phyloP scores from a whole-genome alignment of 2,113 vertebrate genomes.

The Pygoscelis adeliae region DNA sequence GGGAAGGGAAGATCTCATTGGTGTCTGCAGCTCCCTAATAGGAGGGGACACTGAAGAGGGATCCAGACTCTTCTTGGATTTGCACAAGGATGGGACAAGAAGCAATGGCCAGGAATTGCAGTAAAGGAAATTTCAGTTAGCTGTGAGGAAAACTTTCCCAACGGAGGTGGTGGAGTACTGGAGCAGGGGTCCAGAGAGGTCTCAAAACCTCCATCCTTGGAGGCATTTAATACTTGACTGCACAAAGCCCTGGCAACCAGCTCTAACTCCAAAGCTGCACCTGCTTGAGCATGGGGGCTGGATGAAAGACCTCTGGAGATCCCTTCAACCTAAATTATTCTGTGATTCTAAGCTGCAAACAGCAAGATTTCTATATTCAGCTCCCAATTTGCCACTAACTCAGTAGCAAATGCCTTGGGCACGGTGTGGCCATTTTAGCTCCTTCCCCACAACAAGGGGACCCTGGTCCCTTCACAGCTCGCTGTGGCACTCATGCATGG shows the following conservation, averaged over 20 bases:
- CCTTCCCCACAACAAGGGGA: neutral
- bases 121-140: neutral
- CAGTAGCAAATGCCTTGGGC: neutral
- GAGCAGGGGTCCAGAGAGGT: neutral
- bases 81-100: neutral
- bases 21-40: neutral
- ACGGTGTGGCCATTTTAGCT: accelerated
- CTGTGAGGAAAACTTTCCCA: neutral
- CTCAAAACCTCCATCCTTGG: neutral
- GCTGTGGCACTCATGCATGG: accelerated
- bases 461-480: neutral
- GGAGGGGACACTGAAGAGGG: neutral
- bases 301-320: neutral
- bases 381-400: neutral
- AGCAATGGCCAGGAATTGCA: neutral
- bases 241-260: neutral
- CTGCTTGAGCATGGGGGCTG: accelerated
- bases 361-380: neutral
- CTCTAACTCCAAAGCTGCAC: neutral
- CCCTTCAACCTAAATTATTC: neutral
- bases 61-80: neutral
- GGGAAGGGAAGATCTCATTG: neutral
- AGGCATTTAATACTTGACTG: neutral
- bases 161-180: neutral
- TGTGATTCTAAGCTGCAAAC: neutral